Conservation (phyloP, 2,888 invertebrate species). For the Zele albiditarsus region DNA sequence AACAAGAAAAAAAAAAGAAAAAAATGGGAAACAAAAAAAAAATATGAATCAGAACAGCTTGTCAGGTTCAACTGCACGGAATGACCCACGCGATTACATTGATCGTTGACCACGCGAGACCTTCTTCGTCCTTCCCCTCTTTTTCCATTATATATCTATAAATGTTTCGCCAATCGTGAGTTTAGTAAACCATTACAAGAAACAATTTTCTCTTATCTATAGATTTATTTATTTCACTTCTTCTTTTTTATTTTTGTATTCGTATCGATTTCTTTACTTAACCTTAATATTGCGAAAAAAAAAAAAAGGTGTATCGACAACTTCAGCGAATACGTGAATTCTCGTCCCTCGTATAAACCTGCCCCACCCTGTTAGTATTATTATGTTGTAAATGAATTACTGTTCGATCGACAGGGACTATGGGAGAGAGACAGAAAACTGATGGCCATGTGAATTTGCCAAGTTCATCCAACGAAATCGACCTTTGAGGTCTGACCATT, state of each 20-base stretch:
- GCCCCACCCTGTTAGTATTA: slow-evolving; percentile 58
- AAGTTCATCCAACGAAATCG: slow-evolving; percentile 61
- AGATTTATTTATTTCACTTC: too few relatives aligned
- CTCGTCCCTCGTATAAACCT: not conserved
- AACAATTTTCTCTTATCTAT: too few relatives aligned
- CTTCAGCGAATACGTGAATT: not conserved
- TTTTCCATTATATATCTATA: slow-evolving; percentile 20
- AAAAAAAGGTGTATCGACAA: not conserved
- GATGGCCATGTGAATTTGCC: slow-evolving; percentile 50
- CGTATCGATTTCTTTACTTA: too few relatives aligned
- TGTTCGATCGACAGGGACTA: slow-evolving; percentile 65
- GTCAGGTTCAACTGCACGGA: slow-evolving; percentile 58
- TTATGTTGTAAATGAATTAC: slow-evolving; percentile 73
- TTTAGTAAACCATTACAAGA: not conserved
- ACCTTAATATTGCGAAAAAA: too few relatives aligned
- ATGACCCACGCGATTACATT: slow-evolving; percentile 62
- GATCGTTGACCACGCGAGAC: slow-evolving; percentile 59
- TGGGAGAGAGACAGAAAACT: not conserved
- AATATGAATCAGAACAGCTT: slow-evolving; percentile 52
- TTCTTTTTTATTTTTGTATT: too few relatives aligned
- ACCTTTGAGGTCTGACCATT: slow-evolving; percentile 64
- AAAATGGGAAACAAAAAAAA: slow-evolving; percentile 38
- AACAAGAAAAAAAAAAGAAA: slow-evolving; percentile 45
- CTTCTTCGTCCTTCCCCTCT: slow-evolving; percentile 37
- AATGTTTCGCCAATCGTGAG: slow-evolving; percentile 2